Base-by-base conservation (phyloP, 2,888 invertebrate species). In the Phragmatobia fuliginosa region DNA sequence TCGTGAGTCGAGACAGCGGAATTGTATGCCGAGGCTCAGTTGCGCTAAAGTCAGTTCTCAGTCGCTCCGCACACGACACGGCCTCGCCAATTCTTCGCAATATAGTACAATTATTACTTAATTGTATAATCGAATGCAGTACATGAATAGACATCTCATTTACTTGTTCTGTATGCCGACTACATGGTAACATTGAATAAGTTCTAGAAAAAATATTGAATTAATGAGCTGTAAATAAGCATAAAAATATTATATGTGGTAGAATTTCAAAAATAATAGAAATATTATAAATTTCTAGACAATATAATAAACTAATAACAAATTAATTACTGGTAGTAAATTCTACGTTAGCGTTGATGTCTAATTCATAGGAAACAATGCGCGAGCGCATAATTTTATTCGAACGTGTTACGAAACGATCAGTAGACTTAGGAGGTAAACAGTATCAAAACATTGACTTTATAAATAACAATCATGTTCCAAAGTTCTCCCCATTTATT, bases 21-120 rank as follows among this genome's bases (percentile, higher is more conserved):
- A 86, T 91, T 89, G 87, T 86, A 85, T 82, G 80, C 81, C 85
- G 77, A 88, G 74, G 74, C 72, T 70, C 81, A 73, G 74, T 66
- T 75, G 74, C 74, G 73, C 71, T 87, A 89, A 81, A 83, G 88
- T 86, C 79, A 77, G 72, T 84, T 87, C 83, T 91, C 78, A 82
- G 52, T 85, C 85, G 82, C 56, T 71, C 70, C 70, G 69, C 74
- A 61, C 70, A 72, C 72, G 52, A 2, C 32, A 66, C n/a, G 33
- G 33, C 64, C 16, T 67, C 76, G 74, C 73, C 67, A 67, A 64
- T 64, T 68, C 76, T 70, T 71, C 73, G 83, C 90, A 87, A 92
- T 91, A 87, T 89, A 91, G 90, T 91, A 87, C 88, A 88, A 89
- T 88, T 91, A 92, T 90, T 91, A 86, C 90, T 90, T 91, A 91